Base-by-base conservation (phyloP, 2,113 vertebrate genomes). In the Dicerorhinus sumatrensis region DNA sequence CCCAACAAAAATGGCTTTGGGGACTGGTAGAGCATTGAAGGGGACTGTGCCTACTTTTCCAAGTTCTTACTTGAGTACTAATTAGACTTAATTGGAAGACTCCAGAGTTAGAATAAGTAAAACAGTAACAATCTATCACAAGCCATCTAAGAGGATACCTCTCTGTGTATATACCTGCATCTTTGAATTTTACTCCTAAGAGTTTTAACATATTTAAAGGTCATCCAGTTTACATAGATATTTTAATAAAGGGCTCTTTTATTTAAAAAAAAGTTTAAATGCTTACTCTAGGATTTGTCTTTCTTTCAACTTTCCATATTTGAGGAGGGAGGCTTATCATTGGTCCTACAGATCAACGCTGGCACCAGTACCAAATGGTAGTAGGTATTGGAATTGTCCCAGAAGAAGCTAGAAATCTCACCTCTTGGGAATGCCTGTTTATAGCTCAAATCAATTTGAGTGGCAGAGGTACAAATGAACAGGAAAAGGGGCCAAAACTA, bases 161-260 rank as follows among this genome's bases (percentile, higher is more conserved):
- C 25, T 21, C 21, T 60, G 12, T 42, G 5, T n/a, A 21, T 69
- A 42, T 84, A 58, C 1, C 46, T 67, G 31, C 20, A 39, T 65
- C 83, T 70, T 96, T 77, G 76, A 89, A 65, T 60, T 80, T 79
- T 46, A 79, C 18, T 60, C 20, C 33, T 96, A 89, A 29, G 51
- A 90, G 60, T 9, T 84, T 96, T 27, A 76, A 62, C 31, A 54
- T 51, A 54, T 46, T 51, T 72, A 92, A 89, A 92, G 23, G 63
- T 62, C 56, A 94, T 25, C 12, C 7, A 29, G 29, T 69, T 76
- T 82, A 86, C 42, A 62, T 1, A 20, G 5, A 84, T 48, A 79
- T 56, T 65, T 82, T 36, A 87, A 65, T 91, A 60, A 25, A 63
- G 17, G 33, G 36, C 1, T 60, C n/a, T 86, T 82, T 39, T 36